Conservation (phyloP, 2,888 invertebrate species). For the Monoplex corrugatus region DNA sequence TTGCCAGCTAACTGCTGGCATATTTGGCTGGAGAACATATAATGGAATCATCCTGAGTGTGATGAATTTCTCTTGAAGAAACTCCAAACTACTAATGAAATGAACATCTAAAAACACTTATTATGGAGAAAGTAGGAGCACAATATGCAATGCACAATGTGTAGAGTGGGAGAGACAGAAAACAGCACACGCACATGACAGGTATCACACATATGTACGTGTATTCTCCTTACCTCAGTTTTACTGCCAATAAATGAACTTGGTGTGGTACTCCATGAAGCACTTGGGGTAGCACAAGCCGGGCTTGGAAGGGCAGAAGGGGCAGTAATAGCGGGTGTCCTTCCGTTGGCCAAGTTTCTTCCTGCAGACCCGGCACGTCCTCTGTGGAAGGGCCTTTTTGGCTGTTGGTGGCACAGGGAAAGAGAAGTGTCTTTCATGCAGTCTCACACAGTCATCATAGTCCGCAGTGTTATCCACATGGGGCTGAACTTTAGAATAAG, state of each 20-base stretch:
- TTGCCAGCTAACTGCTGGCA: no score
- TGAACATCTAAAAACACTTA: no score
- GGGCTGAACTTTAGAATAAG: background rate
- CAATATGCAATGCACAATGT: no score
- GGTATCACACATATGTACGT: no score
- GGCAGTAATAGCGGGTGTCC: conserved; percentile 8
- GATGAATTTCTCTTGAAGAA: no score
- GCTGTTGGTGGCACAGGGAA: conserved; percentile 29
- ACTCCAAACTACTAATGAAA: no score
- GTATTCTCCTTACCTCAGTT: no score
- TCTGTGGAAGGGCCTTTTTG: background rate
- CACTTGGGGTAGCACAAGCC: conserved; percentile 21
- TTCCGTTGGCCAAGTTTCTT: background rate
- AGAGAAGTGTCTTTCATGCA: background rate
- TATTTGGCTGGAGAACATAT: no score
- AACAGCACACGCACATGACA: no score
- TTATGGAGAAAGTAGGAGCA: no score
- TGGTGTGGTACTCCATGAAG: conserved; percentile 15
- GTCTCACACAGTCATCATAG: background rate
- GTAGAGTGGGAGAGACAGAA: no score
- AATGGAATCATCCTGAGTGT: no score
- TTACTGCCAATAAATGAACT: conserved; percentile 26
- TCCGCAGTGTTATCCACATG: background rate
- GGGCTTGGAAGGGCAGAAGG: background rate
- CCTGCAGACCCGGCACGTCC: conserved; percentile 18